Evolutionary conservation across 2,113 vertebrate genomes (phyloP), one percentile per base, ranked within the genome.

Genomic region (Pseudorasbora parva): DNA sequence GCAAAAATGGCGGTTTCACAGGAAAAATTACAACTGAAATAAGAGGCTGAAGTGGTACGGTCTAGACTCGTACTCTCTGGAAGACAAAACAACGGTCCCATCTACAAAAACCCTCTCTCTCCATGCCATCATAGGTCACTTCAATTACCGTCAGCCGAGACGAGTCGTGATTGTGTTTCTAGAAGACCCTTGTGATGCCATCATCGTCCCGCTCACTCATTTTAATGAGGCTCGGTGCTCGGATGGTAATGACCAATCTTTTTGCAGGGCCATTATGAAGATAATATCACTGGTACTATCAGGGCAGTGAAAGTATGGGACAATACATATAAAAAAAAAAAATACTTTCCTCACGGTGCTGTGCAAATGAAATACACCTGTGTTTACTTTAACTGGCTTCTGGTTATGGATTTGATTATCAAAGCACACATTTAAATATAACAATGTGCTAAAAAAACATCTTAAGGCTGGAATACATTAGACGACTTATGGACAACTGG

Each of bases 91-190:
- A 7, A 43, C 2, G 37, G 23, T 71, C 37, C 23, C 41, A 47
- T 73, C 45, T 57, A 72, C 51, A 82, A 74, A 78, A 49, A 69
- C 8, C 8, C 60, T 69, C 25, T 21, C 41, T 77, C 72, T 78
- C 45, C 27, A 54, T 41, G 68, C 81, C 83, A 64, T 81, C 78
- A 51, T 54, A 62, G 83, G 83, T 84, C 85, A 82, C 60, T 79
- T 83, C 85, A 84, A 84, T 87, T 82, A 88, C 73, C 27, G 69
- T 79, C 78, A 82, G 54, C 54, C 11, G 15, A 17, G 66, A 56
- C 4, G 4, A 57, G 73, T 43, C 21, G 27, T 76, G 60, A 87
- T 47, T 27, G 77, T 77, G 78, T 75, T 71, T 30, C n/a, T 12
- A 21, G 19, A 51, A 74, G 41, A 43, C 64, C 47, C 43, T 71